Evolutionary conservation across 2,113 vertebrate species (phyloP).

Genomic region (Dromiciops gliroides): DNA sequence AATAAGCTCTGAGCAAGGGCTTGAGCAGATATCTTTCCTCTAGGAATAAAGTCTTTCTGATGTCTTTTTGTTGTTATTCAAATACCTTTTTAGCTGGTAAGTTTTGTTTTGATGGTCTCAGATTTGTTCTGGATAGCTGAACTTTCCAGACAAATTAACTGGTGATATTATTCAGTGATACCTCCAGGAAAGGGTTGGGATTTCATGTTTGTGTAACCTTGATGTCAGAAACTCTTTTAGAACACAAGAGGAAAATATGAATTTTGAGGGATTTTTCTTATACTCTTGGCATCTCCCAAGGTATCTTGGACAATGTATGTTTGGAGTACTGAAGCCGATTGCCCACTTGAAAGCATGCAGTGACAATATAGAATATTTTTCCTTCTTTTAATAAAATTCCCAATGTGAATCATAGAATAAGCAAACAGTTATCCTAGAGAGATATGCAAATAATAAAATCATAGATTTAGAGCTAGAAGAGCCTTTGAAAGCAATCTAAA

Average conservation of each 20-base stretch:
- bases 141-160: not conserved
- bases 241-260: not conserved
- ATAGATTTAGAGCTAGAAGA: not conserved
- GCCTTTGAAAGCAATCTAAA: not conserved
- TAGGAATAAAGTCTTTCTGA: not conserved
- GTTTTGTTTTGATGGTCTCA: not conserved
- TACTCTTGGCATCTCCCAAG: not conserved
- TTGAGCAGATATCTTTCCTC: not conserved
- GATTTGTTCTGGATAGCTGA: not conserved
- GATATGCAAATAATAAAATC: not conserved
- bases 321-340: not conserved
- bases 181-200: not conserved
- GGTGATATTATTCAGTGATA: not conserved
- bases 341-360: not conserved
- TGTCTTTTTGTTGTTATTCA: not conserved
- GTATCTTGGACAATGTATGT: not conserved
- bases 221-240: not conserved
- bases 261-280: not conserved
- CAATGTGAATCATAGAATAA: not conserved
- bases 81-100: not conserved
- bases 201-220: not conserved
- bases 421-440: not conserved
- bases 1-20: not conserved
- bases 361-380: not conserved
- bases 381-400: not conserved